phyloP scores from a whole-genome alignment of 2,797 vertebrate genomes.

The Acrossocheilus fasciatus region DNA sequence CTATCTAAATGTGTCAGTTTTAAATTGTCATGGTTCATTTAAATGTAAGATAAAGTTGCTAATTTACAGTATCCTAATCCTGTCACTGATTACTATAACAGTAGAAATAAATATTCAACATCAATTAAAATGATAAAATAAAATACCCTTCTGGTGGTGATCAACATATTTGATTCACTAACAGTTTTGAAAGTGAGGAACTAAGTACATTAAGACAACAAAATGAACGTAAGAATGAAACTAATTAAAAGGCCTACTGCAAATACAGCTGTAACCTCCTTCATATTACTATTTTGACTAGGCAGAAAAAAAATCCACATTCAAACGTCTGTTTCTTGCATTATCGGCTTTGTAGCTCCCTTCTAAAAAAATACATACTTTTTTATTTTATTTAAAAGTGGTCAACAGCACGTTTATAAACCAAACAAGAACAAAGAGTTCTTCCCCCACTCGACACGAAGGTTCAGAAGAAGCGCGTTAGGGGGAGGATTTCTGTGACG shows the following conservation, averaged over 20 bases:
- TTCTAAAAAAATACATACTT: background rate
- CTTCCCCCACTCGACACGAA: constrained; percentile 24
- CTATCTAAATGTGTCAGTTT: background rate
- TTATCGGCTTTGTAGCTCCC: background rate
- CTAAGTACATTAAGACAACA: background rate
- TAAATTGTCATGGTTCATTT: background rate
- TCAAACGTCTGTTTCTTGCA: background rate
- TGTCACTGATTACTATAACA: background rate
- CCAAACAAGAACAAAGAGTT: constrained; percentile 47
- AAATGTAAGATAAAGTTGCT: background rate
- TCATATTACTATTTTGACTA: background rate
- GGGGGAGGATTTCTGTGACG: constrained; percentile 64
- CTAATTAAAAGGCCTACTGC: background rate
- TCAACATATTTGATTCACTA: too few relatives aligned
- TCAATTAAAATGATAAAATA: background rate
- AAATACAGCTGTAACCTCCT: background rate
- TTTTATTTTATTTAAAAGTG: background rate
- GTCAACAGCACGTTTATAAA: constrained; percentile 5
- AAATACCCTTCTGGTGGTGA: background rate
- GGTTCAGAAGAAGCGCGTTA: constrained; percentile 54
- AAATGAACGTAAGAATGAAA: background rate
- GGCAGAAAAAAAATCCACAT: background rate
- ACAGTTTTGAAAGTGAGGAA: background rate
- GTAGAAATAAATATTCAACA: background rate
- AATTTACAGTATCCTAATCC: background rate